A percentile compares a stretch with the other conserved stretches of the same genome.
Conservation (phyloP, 2,113 vertebrate species). For the Ceyx margarethae region DNA sequence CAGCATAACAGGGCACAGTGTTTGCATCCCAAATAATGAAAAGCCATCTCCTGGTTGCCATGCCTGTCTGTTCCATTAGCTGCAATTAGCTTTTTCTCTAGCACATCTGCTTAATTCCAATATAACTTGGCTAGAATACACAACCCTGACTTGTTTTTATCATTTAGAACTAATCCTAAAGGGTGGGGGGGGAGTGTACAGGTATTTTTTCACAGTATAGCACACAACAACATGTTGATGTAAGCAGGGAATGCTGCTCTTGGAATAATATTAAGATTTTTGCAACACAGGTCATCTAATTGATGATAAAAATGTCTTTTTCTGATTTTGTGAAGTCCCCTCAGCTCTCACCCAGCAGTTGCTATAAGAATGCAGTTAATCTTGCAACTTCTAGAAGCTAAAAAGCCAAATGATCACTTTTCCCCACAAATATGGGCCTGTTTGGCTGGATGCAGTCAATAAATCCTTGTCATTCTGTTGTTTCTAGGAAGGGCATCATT, state of each 20-base stretch:
- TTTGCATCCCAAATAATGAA: neutral
- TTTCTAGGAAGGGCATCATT: slow-evolving; percentile 11
- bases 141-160: neutral
- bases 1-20: neutral
- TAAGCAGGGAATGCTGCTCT: neutral
- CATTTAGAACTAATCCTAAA: neutral
- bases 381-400: neutral
- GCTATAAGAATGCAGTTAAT: neutral
- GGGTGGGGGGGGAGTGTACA: too few relatives aligned
- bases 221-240: neutral
- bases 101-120: neutral
- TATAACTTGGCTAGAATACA: neutral
- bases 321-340: neutral
- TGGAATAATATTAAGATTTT: neutral
- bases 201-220: neutral
- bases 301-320: neutral
- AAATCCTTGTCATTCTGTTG: neutral
- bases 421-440: neutral
- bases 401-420: neutral
- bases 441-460: neutral
- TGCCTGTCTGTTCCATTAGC: neutral
- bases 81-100: neutral
- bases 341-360: neutral
- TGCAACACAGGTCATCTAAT: neutral
- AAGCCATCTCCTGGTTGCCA: neutral